Evolutionary conservation across 1,140 invertebrate species (phyloP).

Genomic region (Drosophila azteca): DNA sequence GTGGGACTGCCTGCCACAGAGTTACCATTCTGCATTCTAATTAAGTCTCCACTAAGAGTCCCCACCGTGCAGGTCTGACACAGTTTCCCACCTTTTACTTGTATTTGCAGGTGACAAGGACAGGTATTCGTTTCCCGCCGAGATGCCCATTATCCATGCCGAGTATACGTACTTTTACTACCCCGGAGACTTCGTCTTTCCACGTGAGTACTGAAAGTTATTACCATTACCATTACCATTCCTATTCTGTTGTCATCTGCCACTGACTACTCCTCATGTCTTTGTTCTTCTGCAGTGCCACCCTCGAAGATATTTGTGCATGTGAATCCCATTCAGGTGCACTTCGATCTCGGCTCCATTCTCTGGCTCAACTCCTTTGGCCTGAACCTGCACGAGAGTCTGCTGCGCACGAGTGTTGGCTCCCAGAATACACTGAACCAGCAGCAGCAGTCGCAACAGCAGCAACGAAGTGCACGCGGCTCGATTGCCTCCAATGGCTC

Average conservation of each 20-base stretch:
- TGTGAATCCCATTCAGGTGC: slow-evolving; percentile 93
- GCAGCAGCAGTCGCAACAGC: slow-evolving; percentile 24
- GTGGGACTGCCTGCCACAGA: not conserved
- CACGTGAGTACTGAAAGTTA: slow-evolving; percentile 87
- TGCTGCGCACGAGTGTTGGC: slow-evolving; percentile 85
- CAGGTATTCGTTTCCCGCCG: slow-evolving; percentile 92
- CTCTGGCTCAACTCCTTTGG: slow-evolving; percentile 97
- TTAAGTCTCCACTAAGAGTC: too few relatives aligned
- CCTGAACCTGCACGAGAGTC: slow-evolving; percentile 92
- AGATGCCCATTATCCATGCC: slow-evolving; percentile 95
- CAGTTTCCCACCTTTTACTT: slow-evolving; percentile 1
- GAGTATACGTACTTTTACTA: slow-evolving; percentile 99
- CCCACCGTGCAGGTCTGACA: not conserved
- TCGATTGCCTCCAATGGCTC: slow-evolving; percentile 77
- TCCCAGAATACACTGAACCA: slow-evolving; percentile 57
- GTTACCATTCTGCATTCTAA: slow-evolving; percentile 15
- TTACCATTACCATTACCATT: too few relatives aligned
- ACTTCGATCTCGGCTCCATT: slow-evolving; percentile 92
- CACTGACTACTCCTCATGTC: too few relatives aligned
- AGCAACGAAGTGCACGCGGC: slow-evolving; percentile 52
- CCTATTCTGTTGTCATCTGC: not conserved
- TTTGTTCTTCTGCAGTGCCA: slow-evolving; percentile 88
- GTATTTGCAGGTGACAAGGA: slow-evolving; percentile 91
- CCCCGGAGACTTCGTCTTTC: slow-evolving; percentile 96
- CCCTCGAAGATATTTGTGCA: slow-evolving; percentile 96